A percentile compares a stretch with the other conserved stretches of the same genome.
These are phyloP conservation scores for Chaetura pelagica DNA, from an alignment of 2,113 vertebrate species.

Conservation along the genomic window DNA sequence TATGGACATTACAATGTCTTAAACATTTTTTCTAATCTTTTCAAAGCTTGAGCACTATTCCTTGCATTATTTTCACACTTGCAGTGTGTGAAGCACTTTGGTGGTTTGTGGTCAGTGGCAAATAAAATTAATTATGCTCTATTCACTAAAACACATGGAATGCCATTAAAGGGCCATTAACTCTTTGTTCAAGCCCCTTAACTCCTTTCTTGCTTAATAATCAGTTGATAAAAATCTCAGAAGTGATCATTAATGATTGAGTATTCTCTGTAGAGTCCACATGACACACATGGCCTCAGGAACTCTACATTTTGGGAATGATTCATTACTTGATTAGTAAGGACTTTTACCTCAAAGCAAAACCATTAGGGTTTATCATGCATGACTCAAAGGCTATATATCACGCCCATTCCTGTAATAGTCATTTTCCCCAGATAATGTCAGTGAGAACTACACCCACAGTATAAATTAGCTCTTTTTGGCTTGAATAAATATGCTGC, in stretches of 20 bases:
- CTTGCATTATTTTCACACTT: neutral
- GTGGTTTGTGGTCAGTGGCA: neutral
- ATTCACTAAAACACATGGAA: conserved; percentile 8
- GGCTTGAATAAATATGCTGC: conserved; percentile 49
- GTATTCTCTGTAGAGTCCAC: neutral
- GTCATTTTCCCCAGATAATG: conserved; percentile 64
- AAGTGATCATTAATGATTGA: conserved; percentile 28
- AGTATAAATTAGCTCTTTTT: conserved; percentile 46
- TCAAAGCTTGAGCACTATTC: neutral
- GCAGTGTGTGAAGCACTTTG: neutral
- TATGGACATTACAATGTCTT: neutral
- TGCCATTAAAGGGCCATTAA: conserved; percentile 41
- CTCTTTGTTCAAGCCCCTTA: conserved; percentile 12
- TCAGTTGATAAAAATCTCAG: conserved; percentile 47
- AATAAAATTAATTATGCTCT: neutral
- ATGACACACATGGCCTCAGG: conserved; percentile 14
- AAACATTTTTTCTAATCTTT: neutral
- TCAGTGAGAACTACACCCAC: conserved; percentile 46
- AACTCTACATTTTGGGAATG: conserved; percentile 21
- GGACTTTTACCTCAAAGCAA: conserved; percentile 61
- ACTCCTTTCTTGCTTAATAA: conserved; percentile 41
- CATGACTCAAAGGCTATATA: conserved; percentile 51
- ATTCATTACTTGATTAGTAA: conserved; percentile 64
- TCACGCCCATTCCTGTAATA: conserved; percentile 39
- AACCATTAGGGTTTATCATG: conserved; percentile 54